phyloP scores from a whole-genome alignment of 2,797 vertebrate species.

The Hoplostethus mediterraneus region DNA sequence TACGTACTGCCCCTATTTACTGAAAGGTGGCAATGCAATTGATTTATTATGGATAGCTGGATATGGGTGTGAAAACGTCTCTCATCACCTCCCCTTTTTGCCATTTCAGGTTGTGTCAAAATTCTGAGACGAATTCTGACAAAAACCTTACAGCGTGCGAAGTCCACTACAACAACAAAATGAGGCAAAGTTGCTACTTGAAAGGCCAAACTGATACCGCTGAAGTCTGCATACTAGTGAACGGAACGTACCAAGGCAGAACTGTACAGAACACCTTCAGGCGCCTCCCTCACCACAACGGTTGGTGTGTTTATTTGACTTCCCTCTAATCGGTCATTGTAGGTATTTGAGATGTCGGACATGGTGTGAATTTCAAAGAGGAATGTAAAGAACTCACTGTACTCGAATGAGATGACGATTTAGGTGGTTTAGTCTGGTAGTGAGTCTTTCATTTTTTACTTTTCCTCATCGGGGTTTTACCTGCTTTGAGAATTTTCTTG shows the following conservation, averaged over 20 bases:
- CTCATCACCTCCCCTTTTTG: neutral
- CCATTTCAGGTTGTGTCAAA: constrained; percentile 4
- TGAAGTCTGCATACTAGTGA: constrained; percentile 5
- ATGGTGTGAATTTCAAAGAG: neutral
- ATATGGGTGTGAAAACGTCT: neutral
- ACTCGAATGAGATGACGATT: neutral
- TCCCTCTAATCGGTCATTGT: neutral
- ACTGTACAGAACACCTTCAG: constrained; percentile 10
- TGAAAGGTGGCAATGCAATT: too few relatives aligned
- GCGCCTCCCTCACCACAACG: constrained; percentile 11
- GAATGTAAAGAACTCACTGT: neutral
- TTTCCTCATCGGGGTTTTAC: too few relatives aligned
- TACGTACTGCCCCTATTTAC: too few relatives aligned
- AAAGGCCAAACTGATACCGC: rapidly evolving
- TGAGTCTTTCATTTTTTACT: neutral
- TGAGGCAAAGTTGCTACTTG: constrained; percentile 37
- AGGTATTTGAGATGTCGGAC: neutral
- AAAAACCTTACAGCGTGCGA: neutral
- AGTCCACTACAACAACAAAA: neutral
- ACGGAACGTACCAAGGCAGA: neutral
- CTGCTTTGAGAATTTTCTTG: too few relatives aligned
- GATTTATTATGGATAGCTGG: too few relatives aligned
- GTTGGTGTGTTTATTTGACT: constrained; percentile 47
- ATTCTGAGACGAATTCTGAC: rapidly evolving
- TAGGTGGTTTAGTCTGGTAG: neutral